Percentiles rank a stretch among this genome's conserved stretches.
These are phyloP conservation scores for Dyspetes luteomarginatus DNA, from an alignment of 2,888 invertebrate species.

Conservation along the genomic window DNA sequence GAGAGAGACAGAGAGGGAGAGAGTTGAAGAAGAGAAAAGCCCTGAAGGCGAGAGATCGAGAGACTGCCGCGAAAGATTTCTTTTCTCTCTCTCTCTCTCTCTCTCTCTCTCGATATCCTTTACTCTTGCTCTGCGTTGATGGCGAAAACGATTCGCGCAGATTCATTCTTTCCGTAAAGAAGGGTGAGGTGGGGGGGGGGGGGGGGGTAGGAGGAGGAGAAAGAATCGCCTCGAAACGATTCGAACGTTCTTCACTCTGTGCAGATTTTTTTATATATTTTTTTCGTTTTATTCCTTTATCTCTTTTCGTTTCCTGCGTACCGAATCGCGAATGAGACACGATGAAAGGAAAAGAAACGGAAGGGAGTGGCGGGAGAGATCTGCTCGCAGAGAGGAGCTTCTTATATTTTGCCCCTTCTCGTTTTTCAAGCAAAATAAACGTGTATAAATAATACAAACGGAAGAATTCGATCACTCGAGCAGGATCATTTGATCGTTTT, in stretches of 20 bases:
- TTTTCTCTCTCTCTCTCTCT: slow-evolving; percentile 35
- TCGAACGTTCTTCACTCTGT: slow-evolving; percentile 52
- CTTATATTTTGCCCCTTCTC: slow-evolving; percentile 20
- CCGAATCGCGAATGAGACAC: slow-evolving; percentile 52
- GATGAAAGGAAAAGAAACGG: slow-evolving; percentile 33
- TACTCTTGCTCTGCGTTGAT: slow-evolving; percentile 47
- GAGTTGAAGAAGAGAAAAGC: slow-evolving; percentile 31
- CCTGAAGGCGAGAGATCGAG: slow-evolving; percentile 59
- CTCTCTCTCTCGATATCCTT: slow-evolving; percentile 40
- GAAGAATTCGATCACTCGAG: slow-evolving; percentile 61
- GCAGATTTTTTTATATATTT: slow-evolving; percentile 1
- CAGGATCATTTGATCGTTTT: slow-evolving; percentile 37
- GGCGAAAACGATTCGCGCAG: slow-evolving; percentile 62
- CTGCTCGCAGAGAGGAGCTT: slow-evolving; percentile 14
- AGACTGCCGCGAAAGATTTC: slow-evolving; percentile 58
- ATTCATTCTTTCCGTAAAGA: slow-evolving; percentile 58
- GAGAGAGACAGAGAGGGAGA: slow-evolving; percentile 27
- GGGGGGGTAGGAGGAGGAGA: slow-evolving; percentile 11
- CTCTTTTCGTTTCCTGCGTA: slow-evolving; percentile 33
- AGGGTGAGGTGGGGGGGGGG: slow-evolving; percentile 1
- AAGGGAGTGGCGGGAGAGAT: slow-evolving; percentile 46
- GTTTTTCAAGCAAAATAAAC: slow-evolving; percentile 71
- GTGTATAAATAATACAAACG: slow-evolving; percentile 75
- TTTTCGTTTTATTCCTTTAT: slow-evolving; percentile 22
- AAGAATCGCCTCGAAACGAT: slow-evolving; percentile 44